These are phyloP conservation scores for Plebejus argus DNA, from an alignment of 2,888 invertebrate genomes.

Conservation along the genomic window DNA sequence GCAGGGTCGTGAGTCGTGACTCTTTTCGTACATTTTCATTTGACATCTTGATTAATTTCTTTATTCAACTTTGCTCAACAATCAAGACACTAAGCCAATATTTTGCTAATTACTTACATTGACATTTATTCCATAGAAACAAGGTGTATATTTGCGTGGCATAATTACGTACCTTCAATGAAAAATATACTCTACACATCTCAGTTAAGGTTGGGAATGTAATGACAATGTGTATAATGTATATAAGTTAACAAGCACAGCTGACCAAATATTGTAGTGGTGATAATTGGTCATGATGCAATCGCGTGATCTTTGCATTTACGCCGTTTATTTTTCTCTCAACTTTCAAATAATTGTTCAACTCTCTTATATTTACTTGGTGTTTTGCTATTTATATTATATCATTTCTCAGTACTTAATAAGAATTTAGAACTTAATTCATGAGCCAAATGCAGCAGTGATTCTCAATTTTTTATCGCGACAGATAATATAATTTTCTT, in stretches of 20 bases:
- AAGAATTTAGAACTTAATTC: no score
- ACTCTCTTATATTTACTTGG: constrained; percentile 6
- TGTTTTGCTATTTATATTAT: constrained; percentile 9
- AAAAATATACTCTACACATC: constrained; percentile 31
- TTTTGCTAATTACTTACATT: constrained; percentile 45
- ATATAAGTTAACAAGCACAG: constrained; percentile 63
- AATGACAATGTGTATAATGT: constrained; percentile 40
- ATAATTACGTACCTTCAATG: constrained; percentile 7
- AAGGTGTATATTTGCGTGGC: constrained; percentile 53
- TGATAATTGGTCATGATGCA: constrained; percentile 79
- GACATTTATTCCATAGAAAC: constrained; percentile 48
- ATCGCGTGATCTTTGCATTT: constrained; percentile 67
- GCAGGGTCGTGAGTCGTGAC: constrained; percentile 78
- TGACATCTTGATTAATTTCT: constrained; percentile 53
- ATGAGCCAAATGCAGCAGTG: not conserved
- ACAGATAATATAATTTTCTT: no score
- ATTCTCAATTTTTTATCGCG: not conserved
- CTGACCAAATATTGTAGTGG: constrained; percentile 79
- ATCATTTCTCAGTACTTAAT: no score
- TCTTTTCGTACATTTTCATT: constrained; percentile 37
- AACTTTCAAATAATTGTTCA: constrained; percentile 38
- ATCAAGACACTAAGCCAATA: constrained; percentile 52
- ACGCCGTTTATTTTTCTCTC: constrained; percentile 43
- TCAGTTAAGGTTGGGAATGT: constrained; percentile 42
- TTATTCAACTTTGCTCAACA: constrained; percentile 64